Evolutionary conservation across 2,797 vertebrate genomes (phyloP), one percentile per base, ranked within the genome.

Genomic region (Rhinogobio ventralis): DNA sequence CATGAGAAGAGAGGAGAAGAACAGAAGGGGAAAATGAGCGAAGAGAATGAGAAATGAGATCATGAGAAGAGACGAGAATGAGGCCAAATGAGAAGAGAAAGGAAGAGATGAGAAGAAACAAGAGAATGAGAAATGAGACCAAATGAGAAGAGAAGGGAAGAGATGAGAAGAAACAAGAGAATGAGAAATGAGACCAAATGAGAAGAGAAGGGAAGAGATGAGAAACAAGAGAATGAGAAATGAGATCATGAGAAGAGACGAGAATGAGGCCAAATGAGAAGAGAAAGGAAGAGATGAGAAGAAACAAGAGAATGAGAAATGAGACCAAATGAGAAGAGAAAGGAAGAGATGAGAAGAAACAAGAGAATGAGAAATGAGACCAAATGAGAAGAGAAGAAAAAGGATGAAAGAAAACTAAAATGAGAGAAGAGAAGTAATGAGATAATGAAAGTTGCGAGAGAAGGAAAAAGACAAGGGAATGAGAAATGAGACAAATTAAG

Each of bases 281-380:
- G 33, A 33, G 33, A 33, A 33, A 5, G 4, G 33, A 33, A 33
- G 33, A 33, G 33, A 6, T 15, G 62, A 69, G 39, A 81, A 6
- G n/a, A 33, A 9, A 36, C 17, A 19, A 78, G 14, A 42, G 64
- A 57, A 60, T 55, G 15, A 72, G 4, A 5, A 33, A 33, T 33
- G 0, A 33, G 39, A 8, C 39, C 39, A 39, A 39, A 46, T 11
- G 28, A 2, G 7, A 19, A 57, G 23, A 60, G 25, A 90, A 90
- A 91, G 91, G 92, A 89, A 2, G 33, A 93, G 91, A 93, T 90
- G 89, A 93, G 23, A 17, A 6, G 7, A 20, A 20, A 92, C 91
- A 75, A 36, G 28, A 28, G 1, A 19, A 7, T 23, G 20, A 30
- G 4, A 60, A 57, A 76, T 20, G 33, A 62, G 51, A 69, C 88